These are phyloP conservation scores for Drosophila greeni DNA, from an alignment of 2,888 invertebrate species.

Conservation along the genomic window DNA sequence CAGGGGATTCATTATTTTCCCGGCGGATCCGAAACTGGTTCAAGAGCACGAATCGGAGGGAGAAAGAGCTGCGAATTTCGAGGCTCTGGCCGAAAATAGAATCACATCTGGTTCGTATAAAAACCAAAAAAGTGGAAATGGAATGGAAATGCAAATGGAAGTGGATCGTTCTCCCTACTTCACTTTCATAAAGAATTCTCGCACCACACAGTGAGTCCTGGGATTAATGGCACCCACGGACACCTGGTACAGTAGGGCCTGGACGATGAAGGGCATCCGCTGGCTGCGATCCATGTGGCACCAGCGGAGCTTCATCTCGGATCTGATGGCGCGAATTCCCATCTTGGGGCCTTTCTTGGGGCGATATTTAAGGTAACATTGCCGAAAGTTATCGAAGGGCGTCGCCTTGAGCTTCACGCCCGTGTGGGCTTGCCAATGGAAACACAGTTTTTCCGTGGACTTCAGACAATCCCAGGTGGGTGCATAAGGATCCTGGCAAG, in stretches of 20 bases:
- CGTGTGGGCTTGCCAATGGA: conserved; percentile 60
- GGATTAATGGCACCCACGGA: conserved; percentile 56
- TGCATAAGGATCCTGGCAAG: neutral
- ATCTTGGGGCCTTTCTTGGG: neutral
- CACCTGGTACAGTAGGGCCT: conserved; percentile 60
- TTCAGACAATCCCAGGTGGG: conserved; percentile 48
- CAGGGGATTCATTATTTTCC: conserved; percentile 54
- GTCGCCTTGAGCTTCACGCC: conserved; percentile 45
- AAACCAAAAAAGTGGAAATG: conserved; percentile 39
- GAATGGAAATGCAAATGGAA: conserved; percentile 14
- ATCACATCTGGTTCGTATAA: conserved; percentile 71
- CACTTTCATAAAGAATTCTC: conserved; percentile 45
- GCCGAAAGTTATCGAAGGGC: conserved; percentile 63
- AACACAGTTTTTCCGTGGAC: conserved; percentile 50
- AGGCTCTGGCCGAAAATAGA: conserved; percentile 60
- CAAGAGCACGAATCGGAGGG: conserved; percentile 50
- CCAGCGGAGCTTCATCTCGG: conserved; percentile 38
- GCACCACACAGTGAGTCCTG: conserved; percentile 58
- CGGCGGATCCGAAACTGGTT: conserved; percentile 43
- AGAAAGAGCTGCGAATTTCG: conserved; percentile 37
- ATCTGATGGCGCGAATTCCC: neutral
- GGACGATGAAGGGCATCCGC: conserved; percentile 62
- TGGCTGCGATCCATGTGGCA: conserved; percentile 32
- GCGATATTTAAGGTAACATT: conserved; percentile 19
- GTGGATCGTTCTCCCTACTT: conserved; percentile 24